phyloP scores from a whole-genome alignment of 2,113 vertebrate species.

The Clarias macrocephalus region DNA sequence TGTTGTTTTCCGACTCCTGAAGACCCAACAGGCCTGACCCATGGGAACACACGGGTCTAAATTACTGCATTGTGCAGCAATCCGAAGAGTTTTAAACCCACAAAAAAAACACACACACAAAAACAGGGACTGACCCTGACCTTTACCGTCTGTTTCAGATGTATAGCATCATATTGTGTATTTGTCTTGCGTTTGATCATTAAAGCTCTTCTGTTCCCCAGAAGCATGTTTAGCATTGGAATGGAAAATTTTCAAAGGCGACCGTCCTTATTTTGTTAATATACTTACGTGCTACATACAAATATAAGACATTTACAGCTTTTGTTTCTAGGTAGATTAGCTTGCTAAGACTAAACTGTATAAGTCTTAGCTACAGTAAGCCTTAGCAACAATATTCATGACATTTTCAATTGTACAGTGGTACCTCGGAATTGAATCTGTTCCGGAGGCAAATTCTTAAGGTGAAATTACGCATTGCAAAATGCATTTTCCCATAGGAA shows the following conservation, averaged over 20 bases:
- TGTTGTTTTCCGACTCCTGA: slow-evolving; percentile 27
- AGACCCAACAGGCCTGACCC: neutral
- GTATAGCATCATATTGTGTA: neutral
- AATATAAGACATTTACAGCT: neutral
- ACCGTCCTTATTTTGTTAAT: neutral
- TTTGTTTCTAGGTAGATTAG: too few relatives aligned
- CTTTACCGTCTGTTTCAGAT: slow-evolving; percentile 36
- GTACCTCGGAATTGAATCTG: too few relatives aligned
- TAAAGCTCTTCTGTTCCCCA: slow-evolving; percentile 38
- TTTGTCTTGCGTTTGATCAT: slow-evolving; percentile 30
- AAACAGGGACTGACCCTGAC: neutral
- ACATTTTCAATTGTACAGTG: neutral
- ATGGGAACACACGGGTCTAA: slow-evolving; percentile 12
- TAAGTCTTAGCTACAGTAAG: neutral
- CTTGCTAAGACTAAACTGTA: neutral
- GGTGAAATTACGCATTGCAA: too few relatives aligned
- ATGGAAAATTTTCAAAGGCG: neutral
- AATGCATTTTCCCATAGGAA: too few relatives aligned
- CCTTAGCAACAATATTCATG: neutral
- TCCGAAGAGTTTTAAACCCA: slow-evolving; percentile 9
- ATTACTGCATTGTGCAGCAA: slow-evolving; percentile 16
- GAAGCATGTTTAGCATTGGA: slow-evolving; percentile 43
- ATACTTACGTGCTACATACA: neutral
- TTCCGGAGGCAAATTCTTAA: too few relatives aligned
- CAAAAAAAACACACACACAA: slow-evolving; percentile 6